Conservation (phyloP, 2,888 invertebrate genomes). For the Agrochola litura region DNA sequence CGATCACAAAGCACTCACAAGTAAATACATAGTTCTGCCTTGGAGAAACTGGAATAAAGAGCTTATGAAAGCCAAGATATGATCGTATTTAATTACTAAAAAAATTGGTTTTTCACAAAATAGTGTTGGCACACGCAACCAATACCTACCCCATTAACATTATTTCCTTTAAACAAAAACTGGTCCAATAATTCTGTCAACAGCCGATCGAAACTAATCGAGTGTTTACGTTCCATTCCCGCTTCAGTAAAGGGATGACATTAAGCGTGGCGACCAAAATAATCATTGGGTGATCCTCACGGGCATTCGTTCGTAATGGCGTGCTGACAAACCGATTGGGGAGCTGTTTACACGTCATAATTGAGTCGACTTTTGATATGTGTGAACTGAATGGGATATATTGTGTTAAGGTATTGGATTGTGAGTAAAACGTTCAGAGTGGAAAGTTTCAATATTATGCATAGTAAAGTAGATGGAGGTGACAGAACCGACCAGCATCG, state of each 20-base stretch:
- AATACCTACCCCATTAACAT: conserved; percentile 8
- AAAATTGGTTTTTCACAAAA: neutral
- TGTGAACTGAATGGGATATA: conserved; percentile 33
- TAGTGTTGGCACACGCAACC: neutral
- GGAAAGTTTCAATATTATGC: neutral
- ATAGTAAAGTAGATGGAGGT: neutral
- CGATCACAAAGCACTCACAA: neutral
- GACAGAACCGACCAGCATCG: neutral
- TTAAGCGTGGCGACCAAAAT: conserved; percentile 42
- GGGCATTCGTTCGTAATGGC: conserved; percentile 36
- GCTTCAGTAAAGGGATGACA: conserved; percentile 12
- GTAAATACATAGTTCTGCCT: neutral
- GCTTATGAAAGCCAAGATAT: neutral
- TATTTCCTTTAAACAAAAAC: conserved; percentile 36
- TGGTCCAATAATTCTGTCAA: conserved; percentile 48
- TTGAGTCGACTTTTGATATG: conserved; percentile 63
- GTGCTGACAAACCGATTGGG: conserved; percentile 65
- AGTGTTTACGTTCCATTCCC: conserved; percentile 45
- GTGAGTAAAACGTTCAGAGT: neutral
- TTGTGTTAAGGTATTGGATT: conserved; percentile 4
- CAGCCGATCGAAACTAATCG: conserved; percentile 38
- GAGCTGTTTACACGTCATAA: conserved; percentile 66
- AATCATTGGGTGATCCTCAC: conserved; percentile 53
- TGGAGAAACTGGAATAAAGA: neutral
- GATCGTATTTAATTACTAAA: neutral